These are phyloP conservation scores for Thymelicus acteon DNA, from an alignment of 2,888 invertebrate genomes.

Conservation along the genomic window DNA sequence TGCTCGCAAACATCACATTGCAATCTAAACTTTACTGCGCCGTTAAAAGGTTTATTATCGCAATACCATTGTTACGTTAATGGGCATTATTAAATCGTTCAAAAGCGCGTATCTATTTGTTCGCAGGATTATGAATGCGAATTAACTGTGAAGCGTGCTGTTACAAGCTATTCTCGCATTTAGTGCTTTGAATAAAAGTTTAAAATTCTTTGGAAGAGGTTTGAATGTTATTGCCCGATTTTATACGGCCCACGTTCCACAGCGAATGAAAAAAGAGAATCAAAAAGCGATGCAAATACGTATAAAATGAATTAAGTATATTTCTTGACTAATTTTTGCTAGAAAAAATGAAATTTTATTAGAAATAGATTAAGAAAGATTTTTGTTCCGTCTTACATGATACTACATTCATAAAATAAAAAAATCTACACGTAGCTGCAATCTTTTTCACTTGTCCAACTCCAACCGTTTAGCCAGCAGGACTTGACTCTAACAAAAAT, in stretches of 20 bases:
- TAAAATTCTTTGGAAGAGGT: conserved; percentile 5
- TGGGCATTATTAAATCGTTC: conserved; percentile 51
- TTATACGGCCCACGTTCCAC: conserved; percentile 1
- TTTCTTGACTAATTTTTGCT: too few relatives aligned
- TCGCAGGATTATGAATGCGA: conserved; percentile 47
- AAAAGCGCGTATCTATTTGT: conserved; percentile 52
- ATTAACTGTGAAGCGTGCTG: conserved; percentile 27
- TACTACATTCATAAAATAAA: too few relatives aligned
- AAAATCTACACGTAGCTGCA: too few relatives aligned
- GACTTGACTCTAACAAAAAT: too few relatives aligned
- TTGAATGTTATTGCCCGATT: conserved; percentile 12
- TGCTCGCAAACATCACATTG: conserved; percentile 40
- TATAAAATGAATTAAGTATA: too few relatives aligned
- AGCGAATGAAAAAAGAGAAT: neutral
- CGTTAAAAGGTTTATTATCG: conserved; percentile 35
- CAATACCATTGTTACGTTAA: conserved; percentile 36
- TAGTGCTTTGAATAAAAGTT: conserved; percentile 18
- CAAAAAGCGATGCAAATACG: neutral
- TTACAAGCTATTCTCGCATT: conserved; percentile 1
- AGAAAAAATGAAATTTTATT: too few relatives aligned
- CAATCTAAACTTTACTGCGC: conserved; percentile 40
- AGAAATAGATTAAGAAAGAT: too few relatives aligned
- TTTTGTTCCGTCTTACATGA: too few relatives aligned
- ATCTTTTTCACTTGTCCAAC: too few relatives aligned
- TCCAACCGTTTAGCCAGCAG: too few relatives aligned